Evolutionary conservation across 2,797 vertebrate species (phyloP).

Genomic region (Molossus molossus): DNA sequence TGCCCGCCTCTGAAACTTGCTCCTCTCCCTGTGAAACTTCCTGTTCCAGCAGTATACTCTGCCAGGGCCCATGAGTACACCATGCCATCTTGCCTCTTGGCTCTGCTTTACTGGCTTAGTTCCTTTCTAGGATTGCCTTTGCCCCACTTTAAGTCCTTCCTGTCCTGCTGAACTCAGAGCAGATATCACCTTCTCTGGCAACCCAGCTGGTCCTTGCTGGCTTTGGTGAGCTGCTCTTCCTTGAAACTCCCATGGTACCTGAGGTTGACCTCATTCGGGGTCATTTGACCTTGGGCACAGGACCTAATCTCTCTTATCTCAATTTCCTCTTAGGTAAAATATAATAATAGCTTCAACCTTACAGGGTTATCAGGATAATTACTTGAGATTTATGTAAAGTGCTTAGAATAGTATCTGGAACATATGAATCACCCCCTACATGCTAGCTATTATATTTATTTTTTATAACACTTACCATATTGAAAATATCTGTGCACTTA

Average conservation of each 20-base stretch:
- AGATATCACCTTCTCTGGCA: not conserved
- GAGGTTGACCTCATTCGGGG: not conserved
- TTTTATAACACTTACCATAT: not conserved
- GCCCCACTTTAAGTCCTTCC: not conserved
- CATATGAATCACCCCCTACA: not conserved
- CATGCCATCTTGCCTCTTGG: not conserved
- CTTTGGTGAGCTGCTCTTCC: not conserved
- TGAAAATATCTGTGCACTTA: slow-evolving; percentile 18
- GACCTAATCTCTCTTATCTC: not conserved
- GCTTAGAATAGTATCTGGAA: not conserved
- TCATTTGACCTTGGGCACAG: not conserved
- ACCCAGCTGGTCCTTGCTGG: not conserved
- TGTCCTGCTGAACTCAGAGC: not conserved
- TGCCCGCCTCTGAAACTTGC: not conserved
- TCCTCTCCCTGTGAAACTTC: not conserved
- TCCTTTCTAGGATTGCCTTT: not conserved
- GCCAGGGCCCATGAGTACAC: fast-evolving
- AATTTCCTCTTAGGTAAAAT: not conserved
- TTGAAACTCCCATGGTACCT: not conserved
- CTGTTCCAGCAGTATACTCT: not conserved
- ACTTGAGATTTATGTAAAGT: not conserved
- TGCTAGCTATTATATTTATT: slow-evolving; percentile 30
- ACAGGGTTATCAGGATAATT: not conserved
- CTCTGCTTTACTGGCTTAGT: not conserved
- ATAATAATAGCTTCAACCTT: not conserved